Conservation (phyloP, 2,113 vertebrate genomes). For the Lepus timidus region DNA sequence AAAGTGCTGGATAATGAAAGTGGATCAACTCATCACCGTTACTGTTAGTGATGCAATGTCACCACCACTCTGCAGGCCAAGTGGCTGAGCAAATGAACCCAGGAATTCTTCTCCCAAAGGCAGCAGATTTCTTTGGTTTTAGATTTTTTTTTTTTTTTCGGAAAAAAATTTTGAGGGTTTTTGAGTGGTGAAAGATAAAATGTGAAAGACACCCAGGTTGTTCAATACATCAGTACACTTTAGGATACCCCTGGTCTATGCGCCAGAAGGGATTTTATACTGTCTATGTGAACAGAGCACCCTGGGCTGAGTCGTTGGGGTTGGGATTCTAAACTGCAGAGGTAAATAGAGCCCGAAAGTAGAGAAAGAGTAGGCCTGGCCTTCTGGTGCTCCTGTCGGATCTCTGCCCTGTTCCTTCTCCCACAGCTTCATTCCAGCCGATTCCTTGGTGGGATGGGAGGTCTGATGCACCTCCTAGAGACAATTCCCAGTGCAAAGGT, state of each 20-base stretch:
- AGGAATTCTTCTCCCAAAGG: not conserved
- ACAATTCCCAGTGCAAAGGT: not conserved
- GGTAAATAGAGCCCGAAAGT: not conserved
- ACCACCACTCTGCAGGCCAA: not conserved
- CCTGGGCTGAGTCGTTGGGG: not conserved
- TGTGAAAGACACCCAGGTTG: not conserved
- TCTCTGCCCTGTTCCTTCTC: not conserved
- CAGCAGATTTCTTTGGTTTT: conserved; percentile 23
- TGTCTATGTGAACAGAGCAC: not conserved
- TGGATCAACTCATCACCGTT: conserved; percentile 17
- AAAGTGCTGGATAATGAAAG: conserved; percentile 74
- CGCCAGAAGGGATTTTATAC: not conserved
- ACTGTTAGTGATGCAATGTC: not conserved
- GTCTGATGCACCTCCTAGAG: not conserved
- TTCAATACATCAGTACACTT: not conserved
- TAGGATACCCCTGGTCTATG: not conserved
- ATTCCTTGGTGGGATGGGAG: not conserved
- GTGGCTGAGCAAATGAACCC: not conserved
- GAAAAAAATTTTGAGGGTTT: not conserved
- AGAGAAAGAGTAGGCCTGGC: not conserved
- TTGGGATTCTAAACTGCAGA: not conserved
- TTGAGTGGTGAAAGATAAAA: not conserved
- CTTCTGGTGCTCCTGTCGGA: not conserved
- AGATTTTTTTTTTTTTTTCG: not conserved
- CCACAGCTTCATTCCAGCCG: not conserved